Percentiles rank a stretch among this genome's conserved stretches.
These are phyloP conservation scores for Cataglyphis rosenhaueri DNA, from an alignment of 2,888 invertebrate genomes.

Conservation along the genomic window DNA sequence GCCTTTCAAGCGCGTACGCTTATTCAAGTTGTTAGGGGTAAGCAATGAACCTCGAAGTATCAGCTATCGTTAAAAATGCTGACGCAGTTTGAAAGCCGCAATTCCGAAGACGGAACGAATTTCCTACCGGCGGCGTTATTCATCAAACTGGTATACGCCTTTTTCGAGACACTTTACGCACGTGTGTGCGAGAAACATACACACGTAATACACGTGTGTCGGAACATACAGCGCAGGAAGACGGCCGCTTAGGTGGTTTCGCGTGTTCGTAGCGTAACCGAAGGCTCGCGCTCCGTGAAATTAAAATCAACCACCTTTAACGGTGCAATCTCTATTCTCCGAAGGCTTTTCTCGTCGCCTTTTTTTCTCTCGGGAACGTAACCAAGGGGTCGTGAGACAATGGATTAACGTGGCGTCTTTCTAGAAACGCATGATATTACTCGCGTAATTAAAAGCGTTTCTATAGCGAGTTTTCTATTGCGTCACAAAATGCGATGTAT, in stretches of 20 bases:
- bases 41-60: neutral
- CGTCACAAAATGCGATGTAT: slow-evolving; percentile 9
- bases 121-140: slow-evolving; percentile 41
- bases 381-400: slow-evolving; percentile 37
- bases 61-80: slow-evolving; percentile 30
- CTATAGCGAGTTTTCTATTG: slow-evolving; percentile 19
- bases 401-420: slow-evolving; percentile 43
- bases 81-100: slow-evolving; percentile 32
- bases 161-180: slow-evolving; percentile 18
- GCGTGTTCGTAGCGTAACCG: slow-evolving; percentile 83
- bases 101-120: slow-evolving; percentile 40
- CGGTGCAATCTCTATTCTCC: slow-evolving; percentile 81
- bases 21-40: neutral
- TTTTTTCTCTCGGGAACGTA: slow-evolving; percentile 13
- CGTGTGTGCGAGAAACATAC: neutral
- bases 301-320: slow-evolving; percentile 85
- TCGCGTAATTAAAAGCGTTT: slow-evolving; percentile 45
- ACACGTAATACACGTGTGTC: slow-evolving; percentile 5
- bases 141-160: slow-evolving; percentile 49
- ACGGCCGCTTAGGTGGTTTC: slow-evolving; percentile 76
- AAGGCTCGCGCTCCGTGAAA: slow-evolving; percentile 85
- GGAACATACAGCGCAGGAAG: slow-evolving; percentile 33
- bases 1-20: neutral
- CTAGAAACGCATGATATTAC: slow-evolving; percentile 40
- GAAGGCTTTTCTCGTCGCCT: slow-evolving; percentile 44